phyloP scores from a whole-genome alignment of 1,140 invertebrate genomes.

The Papilio aristodemus region DNA sequence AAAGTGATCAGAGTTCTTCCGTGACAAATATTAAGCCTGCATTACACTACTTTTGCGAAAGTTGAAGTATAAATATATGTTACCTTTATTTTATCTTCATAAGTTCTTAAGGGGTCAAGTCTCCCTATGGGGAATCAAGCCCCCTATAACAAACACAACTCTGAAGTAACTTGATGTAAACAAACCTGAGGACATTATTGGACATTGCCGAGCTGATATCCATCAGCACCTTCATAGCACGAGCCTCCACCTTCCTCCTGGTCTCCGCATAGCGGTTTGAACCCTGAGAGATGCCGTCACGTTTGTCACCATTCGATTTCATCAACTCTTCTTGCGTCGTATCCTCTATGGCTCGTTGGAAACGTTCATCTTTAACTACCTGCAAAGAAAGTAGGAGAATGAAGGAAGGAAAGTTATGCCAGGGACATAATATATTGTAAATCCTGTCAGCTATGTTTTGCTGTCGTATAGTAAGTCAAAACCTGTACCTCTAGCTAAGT shows the following conservation, averaged over 20 bases:
- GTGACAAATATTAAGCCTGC: too few relatives aligned
- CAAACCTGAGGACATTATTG: conserved; percentile 83
- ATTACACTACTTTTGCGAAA: too few relatives aligned
- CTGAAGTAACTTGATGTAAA: conserved; percentile 9
- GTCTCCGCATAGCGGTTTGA: conserved; percentile 73
- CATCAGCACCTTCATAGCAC: conserved; percentile 84
- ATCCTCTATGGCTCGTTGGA: conserved; percentile 86
- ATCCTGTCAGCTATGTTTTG: neutral
- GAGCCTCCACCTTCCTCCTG: conserved; percentile 80
- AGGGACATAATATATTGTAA: neutral
- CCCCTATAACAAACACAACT: too few relatives aligned
- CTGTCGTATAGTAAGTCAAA: too few relatives aligned
- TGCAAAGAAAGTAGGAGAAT: conserved; percentile 58
- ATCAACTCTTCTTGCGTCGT: conserved; percentile 78
- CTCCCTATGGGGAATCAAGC: too few relatives aligned
- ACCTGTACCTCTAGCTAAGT: too few relatives aligned
- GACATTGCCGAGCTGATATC: conserved; percentile 88
- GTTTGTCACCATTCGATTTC: conserved; percentile 42
- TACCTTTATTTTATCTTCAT: too few relatives aligned
- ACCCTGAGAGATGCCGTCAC: conserved; percentile 51
- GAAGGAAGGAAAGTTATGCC: conserved; percentile 27
- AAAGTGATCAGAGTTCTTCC: too few relatives aligned
- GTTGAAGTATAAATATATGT: too few relatives aligned
- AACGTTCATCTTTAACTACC: conserved; percentile 86
- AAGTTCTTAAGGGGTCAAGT: too few relatives aligned